Base-by-base conservation (phyloP, 2,888 invertebrate species). In the Colostygia pectinataria region DNA sequence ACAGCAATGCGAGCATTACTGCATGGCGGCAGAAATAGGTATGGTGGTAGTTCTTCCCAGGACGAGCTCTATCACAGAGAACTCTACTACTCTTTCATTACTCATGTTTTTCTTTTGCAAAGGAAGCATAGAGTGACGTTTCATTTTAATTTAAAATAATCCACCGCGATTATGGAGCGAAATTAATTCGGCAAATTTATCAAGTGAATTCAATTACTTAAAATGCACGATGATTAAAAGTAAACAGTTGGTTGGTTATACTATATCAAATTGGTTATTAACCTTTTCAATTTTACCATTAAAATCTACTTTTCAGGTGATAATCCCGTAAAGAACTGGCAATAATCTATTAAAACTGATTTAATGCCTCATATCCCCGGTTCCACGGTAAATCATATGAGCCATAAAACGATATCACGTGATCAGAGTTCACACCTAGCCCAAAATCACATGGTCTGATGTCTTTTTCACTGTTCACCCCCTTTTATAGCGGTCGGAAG, bases 361-460 rank as follows among this genome's bases (percentile, higher is more conserved):
- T 53, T 59, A 57, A 59, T 43, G 56, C 47, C 29, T 53, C 33
- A 39, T 53, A 44, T 25, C n/a, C n/a, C 31, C 38, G 32, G 33
- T 10, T 18, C 33, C 23, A 25, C 32, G 50, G 56, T 59, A 56
- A 55, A 79, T 81, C 77, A 76, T 68, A 59, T 57, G 31, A 50
- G 51, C 70, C 81, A 71, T 86, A 83, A 86, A 85, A 68, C 57
- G 61, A 69, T 71, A 80, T 80, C 63, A 52, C 63, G 76, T 70
- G 77, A 80, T 81, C 76, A 69, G 65, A 71, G 71, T 83, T 87
- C 80, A 74, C 86, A 84, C 85, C 77, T 81, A 72, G 75, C 73
- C 74, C 68, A 57, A 71, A 76, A 79, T 78, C 72, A 49, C 49
- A 68, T 61, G 63, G 59, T 58, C 68, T 70, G 77, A 81, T 79